phyloP scores from a whole-genome alignment of 2,888 invertebrate species.

The Thera britannica region DNA sequence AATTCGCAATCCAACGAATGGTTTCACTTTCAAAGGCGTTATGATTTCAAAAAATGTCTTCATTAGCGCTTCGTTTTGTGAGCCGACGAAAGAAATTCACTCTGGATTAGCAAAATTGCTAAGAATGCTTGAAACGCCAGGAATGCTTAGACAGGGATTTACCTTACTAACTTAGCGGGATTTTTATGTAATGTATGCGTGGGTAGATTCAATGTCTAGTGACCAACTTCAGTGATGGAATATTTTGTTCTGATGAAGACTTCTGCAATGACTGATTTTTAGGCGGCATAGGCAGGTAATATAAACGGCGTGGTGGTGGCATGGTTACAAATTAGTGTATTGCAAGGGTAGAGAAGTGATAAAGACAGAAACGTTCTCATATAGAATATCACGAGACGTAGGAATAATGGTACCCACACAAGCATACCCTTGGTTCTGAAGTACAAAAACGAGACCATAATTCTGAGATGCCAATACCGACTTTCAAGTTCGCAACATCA shows the following conservation, averaged over 20 bases:
- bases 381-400: background rate
- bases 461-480: slow-evolving; percentile 44
- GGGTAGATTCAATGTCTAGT: background rate
- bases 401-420: background rate
- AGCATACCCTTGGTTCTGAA: background rate
- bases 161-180: slow-evolving; percentile 14
- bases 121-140: slow-evolving; percentile 7
- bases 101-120: slow-evolving; percentile 46
- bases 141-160: slow-evolving; percentile 19
- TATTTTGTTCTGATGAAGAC: too few species aligned
- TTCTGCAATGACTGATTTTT: too few species aligned
- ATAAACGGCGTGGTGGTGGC: too few species aligned
- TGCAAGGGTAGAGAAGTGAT: too few species aligned
- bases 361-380: too few species aligned
- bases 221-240: background rate
- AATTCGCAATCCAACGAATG: slow-evolving; percentile 48
- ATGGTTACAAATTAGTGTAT: too few species aligned
- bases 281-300: too few species aligned
- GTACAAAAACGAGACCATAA: background rate
- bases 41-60: slow-evolving; percentile 65
- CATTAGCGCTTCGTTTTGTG: slow-evolving; percentile 56
- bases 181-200: slow-evolving; percentile 17
- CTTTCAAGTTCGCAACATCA: slow-evolving; percentile 46
- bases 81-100: slow-evolving; percentile 49
- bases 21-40: slow-evolving; percentile 53